These are phyloP conservation scores for Galaxias olidus DNA, from an alignment of 2,797 vertebrate genomes.

Conservation along the genomic window DNA sequence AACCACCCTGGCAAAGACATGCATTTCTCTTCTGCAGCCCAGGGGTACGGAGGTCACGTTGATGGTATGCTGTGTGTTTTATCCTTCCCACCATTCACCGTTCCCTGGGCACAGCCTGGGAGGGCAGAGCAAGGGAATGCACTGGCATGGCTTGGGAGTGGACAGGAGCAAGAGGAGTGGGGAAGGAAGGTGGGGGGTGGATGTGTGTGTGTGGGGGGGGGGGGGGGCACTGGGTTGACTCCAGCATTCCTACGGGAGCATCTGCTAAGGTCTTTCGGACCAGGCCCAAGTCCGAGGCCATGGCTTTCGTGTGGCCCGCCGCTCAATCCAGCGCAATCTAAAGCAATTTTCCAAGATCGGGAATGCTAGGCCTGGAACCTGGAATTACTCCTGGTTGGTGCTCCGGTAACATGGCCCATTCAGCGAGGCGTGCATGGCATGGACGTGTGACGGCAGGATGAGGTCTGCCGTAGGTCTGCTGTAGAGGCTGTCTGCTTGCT, in stretches of 20 bases:
- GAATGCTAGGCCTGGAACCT: constrained; percentile 40
- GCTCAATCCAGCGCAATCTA: constrained; percentile 52
- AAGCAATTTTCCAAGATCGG: constrained; percentile 48
- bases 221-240: constrained; percentile 42
- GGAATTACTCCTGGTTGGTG: constrained; percentile 20
- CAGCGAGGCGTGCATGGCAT: constrained; percentile 2
- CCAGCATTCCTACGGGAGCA: constrained; percentile 53
- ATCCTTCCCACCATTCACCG: too few species aligned
- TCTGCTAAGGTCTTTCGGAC: constrained; percentile 62
- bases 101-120: too few species aligned
- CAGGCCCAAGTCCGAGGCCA: constrained; percentile 34
- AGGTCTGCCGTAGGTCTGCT: constrained; percentile 34
- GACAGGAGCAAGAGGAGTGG: constrained; percentile 5
- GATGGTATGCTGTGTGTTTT: too few species aligned
- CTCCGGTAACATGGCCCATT: constrained; percentile 25
- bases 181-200: constrained; percentile 25
- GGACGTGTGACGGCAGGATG: constrained; percentile 46
- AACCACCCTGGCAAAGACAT: too few species aligned
- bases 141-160: neutral
- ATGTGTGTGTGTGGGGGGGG: too few species aligned
- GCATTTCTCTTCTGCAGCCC: too few species aligned
- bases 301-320: constrained; percentile 32
- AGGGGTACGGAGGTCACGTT: too few species aligned
- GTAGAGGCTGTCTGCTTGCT: constrained; percentile 50
- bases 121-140: too few species aligned